Percentiles rank a stretch among this genome's conserved stretches.
These are phyloP conservation scores for Cryptotis parvus DNA, from an alignment of 2,113 vertebrate species.

Conservation along the genomic window DNA sequence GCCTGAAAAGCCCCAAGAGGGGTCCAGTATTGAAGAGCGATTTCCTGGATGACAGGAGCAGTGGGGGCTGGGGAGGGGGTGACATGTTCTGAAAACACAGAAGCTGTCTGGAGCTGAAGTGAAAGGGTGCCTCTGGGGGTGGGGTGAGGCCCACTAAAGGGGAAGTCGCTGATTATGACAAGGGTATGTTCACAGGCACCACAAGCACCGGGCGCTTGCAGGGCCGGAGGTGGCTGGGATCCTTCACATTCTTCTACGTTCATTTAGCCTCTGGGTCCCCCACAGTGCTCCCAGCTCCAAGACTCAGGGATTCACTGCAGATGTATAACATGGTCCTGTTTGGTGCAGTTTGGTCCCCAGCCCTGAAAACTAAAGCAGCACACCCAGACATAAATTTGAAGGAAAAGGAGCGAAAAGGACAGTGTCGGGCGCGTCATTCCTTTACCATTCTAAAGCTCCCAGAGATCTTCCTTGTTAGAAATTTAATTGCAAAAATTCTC, in stretches of 20 bases:
- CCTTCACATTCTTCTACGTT: neutral
- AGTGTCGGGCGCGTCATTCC: neutral
- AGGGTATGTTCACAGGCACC: neutral
- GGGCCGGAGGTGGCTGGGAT: neutral
- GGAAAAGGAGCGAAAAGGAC: neutral
- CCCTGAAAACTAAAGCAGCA: conserved; percentile 6
- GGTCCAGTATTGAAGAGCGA: neutral
- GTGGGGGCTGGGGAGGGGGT: neutral
- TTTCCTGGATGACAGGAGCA: conserved; percentile 1
- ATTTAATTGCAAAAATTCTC: conserved; percentile 82
- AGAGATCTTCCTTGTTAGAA: conserved; percentile 73
- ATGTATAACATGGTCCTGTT: neutral
- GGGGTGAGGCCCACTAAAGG: neutral
- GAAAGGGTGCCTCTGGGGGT: neutral
- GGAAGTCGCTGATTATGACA: neutral
- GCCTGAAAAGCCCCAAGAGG: neutral
- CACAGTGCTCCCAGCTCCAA: neutral
- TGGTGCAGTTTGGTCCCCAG: neutral
- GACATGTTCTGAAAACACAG: neutral
- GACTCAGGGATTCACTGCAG: neutral
- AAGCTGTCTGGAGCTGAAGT: neutral
- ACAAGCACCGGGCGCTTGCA: neutral
- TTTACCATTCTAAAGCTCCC: conserved; percentile 71
- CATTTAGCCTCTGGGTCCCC: neutral
- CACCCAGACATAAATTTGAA: neutral